These are phyloP conservation scores for Cavia aperea DNA, from an alignment of 2,113 vertebrate species.

Conservation along the genomic window DNA sequence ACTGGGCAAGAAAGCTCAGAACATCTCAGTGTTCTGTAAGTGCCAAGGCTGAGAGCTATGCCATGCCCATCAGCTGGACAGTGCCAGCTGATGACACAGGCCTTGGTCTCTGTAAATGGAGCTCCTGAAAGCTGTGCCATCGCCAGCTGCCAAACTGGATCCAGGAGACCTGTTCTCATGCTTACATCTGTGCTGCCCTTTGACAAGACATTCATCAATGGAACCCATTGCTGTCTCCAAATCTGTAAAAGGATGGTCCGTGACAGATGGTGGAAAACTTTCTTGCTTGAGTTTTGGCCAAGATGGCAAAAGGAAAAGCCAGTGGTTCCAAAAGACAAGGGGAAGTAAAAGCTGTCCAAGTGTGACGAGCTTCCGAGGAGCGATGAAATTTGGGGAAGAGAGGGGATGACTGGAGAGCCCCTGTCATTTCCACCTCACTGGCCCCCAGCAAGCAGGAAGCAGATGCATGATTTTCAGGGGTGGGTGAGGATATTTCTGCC, in stretches of 20 bases:
- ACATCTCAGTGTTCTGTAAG: background rate
- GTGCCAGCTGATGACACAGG: background rate
- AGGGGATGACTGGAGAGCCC: background rate
- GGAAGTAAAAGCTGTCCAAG: background rate
- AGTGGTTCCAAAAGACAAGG: background rate
- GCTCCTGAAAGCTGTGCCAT: background rate
- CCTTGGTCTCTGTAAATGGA: background rate
- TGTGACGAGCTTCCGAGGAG: background rate
- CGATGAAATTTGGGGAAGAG: background rate
- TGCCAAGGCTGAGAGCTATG: accelerated
- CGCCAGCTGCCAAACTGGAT: background rate
- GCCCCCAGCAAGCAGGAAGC: background rate
- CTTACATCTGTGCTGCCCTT: background rate
- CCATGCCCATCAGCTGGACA: background rate
- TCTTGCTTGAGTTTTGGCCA: background rate
- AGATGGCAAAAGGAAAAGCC: background rate
- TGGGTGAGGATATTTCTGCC: background rate
- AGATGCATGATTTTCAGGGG: background rate
- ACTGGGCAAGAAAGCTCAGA: background rate
- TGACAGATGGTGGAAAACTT: background rate
- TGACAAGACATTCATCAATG: background rate
- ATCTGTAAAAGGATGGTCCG: background rate
- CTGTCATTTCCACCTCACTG: background rate
- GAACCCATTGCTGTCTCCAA: background rate
- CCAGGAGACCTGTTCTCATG: accelerated